A percentile compares a stretch with the other conserved stretches of the same genome.
These are phyloP conservation scores for Troglohyphantes excavatus DNA, from an alignment of 2,888 invertebrate species.

Conservation along the genomic window DNA sequence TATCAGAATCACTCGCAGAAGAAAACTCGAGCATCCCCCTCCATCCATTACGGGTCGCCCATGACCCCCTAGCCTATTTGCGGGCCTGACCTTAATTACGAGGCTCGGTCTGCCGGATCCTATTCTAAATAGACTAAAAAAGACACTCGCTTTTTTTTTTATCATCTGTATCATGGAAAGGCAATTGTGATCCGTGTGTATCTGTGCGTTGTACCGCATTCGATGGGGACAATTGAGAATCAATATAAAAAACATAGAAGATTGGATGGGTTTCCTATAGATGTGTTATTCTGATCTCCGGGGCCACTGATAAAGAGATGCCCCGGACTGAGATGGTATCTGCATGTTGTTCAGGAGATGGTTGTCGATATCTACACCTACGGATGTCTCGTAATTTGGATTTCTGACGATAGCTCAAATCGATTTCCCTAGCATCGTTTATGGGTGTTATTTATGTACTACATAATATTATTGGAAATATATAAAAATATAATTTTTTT, in stretches of 20 bases:
- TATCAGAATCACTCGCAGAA: neutral
- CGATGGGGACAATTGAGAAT: slow-evolving; percentile 45
- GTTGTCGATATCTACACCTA: neutral
- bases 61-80: slow-evolving; percentile 67
- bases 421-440: too few relatives aligned
- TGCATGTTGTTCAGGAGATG: neutral
- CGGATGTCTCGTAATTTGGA: neutral
- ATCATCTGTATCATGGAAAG: neutral
- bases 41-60: slow-evolving; percentile 41
- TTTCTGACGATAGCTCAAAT: too few relatives aligned
- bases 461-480: too few relatives aligned
- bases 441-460: too few relatives aligned
- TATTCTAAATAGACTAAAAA: slow-evolving; percentile 40
- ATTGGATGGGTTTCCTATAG: neutral
- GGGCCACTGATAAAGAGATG: neutral
- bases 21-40: slow-evolving; percentile 7
- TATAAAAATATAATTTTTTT: too few relatives aligned
- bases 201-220: neutral
- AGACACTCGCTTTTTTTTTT: slow-evolving; percentile 4
- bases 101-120: slow-evolving; percentile 38
- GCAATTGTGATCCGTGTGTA: neutral
- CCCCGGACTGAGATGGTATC: slow-evolving; percentile 15
- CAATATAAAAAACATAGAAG: neutral
- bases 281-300: neutral
- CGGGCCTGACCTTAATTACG: slow-evolving; percentile 59